phyloP scores from a whole-genome alignment of 2,113 vertebrate genomes.

The Athene noctua region DNA sequence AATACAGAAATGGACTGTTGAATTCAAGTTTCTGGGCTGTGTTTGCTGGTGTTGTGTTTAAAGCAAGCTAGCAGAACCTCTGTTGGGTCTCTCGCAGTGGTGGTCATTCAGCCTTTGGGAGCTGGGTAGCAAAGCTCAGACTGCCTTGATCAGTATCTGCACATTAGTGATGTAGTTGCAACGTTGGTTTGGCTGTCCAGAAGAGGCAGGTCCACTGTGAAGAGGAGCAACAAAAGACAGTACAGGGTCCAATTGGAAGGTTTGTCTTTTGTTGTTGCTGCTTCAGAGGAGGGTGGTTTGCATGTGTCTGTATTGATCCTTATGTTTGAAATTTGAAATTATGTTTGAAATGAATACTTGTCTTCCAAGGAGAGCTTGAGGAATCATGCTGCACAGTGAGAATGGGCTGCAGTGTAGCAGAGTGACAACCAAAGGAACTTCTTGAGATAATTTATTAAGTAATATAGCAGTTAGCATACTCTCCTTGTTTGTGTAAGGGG shows the following conservation, averaged over 20 bases:
- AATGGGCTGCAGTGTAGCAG: background rate
- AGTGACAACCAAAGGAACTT: background rate
- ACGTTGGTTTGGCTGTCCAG: rapidly evolving
- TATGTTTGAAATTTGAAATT: background rate
- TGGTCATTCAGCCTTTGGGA: background rate
- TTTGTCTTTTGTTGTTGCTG: background rate
- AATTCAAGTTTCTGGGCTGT: background rate
- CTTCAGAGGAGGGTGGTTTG: background rate
- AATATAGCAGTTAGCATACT: background rate
- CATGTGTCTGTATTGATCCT: background rate
- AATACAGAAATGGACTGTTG: background rate
- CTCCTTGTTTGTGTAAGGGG: background rate
- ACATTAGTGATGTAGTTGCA: background rate
- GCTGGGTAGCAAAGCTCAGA: background rate
- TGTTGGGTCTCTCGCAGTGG: background rate
- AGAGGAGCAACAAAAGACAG: background rate
- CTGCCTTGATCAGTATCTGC: background rate
- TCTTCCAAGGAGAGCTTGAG: background rate
- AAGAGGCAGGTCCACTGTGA: background rate
- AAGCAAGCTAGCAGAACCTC: background rate
- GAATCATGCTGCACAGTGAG: background rate
- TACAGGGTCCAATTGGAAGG: background rate
- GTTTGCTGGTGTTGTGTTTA: background rate
- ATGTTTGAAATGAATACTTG: background rate
- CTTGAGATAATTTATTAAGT: background rate